phyloP scores from a whole-genome alignment of 92 coral and sea anemone genomes.

The Porites divaricata region DNA sequence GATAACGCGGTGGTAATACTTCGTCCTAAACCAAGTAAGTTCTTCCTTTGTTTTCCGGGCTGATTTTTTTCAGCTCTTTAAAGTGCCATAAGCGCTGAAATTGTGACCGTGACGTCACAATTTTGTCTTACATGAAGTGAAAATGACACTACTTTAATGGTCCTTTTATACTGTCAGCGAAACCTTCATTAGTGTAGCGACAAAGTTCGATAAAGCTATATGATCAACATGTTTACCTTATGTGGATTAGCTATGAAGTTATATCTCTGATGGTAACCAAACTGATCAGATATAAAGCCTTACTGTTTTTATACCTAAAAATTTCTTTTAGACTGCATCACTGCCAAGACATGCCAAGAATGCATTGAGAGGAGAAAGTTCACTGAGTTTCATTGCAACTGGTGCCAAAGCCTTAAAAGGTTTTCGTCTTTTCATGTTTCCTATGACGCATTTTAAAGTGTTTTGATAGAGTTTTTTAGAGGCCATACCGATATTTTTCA shows the following conservation, averaged over 20 bases:
- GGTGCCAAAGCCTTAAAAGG: constrained; percentile 38
- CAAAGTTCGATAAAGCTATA: too few species aligned
- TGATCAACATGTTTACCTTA: too few species aligned
- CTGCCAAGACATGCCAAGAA: constrained; percentile 26
- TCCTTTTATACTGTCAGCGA: too few species aligned
- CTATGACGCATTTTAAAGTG: background rate
- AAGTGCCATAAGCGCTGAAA: background rate
- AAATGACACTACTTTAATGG: too few species aligned
- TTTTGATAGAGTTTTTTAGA: too few species aligned
- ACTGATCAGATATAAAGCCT: too few species aligned
- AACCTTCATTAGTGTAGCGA: too few species aligned
- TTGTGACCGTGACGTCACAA: background rate
- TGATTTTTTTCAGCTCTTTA: background rate
- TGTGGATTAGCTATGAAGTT: too few species aligned
- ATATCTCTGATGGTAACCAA: too few species aligned
- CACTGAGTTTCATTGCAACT: constrained; percentile 35
- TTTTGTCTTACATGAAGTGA: too few species aligned
- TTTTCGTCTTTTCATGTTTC: background rate
- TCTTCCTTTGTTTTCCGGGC: background rate
- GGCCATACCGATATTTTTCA: too few species aligned
- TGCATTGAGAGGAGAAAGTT: constrained; percentile 20
- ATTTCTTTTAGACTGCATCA: constrained; percentile 24
- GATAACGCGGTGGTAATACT: constrained; percentile 15
- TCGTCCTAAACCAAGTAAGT: constrained; percentile 45
- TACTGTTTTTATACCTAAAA: background rate